Evolutionary conservation across 2,797 vertebrate genomes (phyloP), one percentile per base, ranked within the genome.

Genomic region (Simalia tracyae): DNA sequence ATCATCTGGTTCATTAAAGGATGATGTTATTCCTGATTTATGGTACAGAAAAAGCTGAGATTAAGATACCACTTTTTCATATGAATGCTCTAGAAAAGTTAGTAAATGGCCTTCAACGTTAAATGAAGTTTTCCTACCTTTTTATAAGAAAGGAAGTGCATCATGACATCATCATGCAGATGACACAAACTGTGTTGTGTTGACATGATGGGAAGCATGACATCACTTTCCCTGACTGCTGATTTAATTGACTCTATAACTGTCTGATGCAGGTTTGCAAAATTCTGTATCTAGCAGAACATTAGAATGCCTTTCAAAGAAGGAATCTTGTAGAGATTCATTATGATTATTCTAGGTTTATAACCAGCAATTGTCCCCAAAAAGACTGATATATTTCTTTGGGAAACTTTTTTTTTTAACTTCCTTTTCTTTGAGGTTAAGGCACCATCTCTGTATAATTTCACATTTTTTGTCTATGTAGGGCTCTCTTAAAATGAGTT

Each of bases 371-470:
- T 92, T 46, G 19, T 28, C 56, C 46, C 7, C 36, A 89, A 91
- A 92, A 93, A 63, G 94, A 86, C 90, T 19, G 46, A 54, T 89
- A 87, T 19, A 22, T 72, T 92, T 90, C 5, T 54, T 81, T 28
- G 63, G 36, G 8, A 86, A 57, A 42, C 7, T 6, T 24, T 60
- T 87, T 87, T 19, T 42, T 15, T 10, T 42, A 42, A 56, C 81
- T 81, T 88, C 57, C 7, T 24, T n/a, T 6, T 54, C 12, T 66
- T 86, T 91, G 46, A 42, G 10, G 10, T 81, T 61, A 15, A 46
- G 28, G 4, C 85, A 88, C 81, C n/a, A 5, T 36, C 59, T 31
- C 3, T 59, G 42, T 60, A 15, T 22, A 31, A 11, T 61, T 81
- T 54, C n/a, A 11, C 8, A 5, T 26, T 50, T 31, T 63, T 84